Base-by-base conservation (phyloP, 1,140 invertebrate species). In the Agraylea sexmaculata region DNA sequence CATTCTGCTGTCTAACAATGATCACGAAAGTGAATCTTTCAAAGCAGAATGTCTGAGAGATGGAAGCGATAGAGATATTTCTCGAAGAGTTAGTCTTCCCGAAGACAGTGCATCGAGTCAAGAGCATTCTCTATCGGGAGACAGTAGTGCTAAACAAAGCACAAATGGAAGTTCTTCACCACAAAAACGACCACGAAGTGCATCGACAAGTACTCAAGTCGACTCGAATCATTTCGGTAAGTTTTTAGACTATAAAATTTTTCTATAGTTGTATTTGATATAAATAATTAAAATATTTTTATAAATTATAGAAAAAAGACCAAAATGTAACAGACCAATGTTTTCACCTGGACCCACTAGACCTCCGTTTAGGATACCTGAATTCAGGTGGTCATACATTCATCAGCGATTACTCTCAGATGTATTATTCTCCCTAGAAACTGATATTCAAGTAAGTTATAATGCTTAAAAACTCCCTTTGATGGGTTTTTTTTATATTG, bases 351-450 rank as follows among this genome's bases (percentile, higher is more conserved):
- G 91, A 10, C 91, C 92, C 11, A 86, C 91, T 13, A 77, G 90
- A 51, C 93, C 94, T 16, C 91, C 94, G 1, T 99, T 99, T 67
- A 78, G 95, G 49, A 99, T 99, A 60, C 95, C 95, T 20, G 95
- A 99, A 68, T 99, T 99, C 66, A 85, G 93, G 52, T 99, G 96
- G 95, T 99, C 95, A 3, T 88, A 91, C 59, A 92, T 99, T 49
- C 96, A 99, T 68, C 91, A 99, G 63, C 73, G 91, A 47, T 68
- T 99, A 40, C 69, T 99, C 2, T 94, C 92, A 10, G 95, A 99
- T 70, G 83, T 99, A 15, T 69, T 99, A 7, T 95, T 93, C 63
- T 94, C 92, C 0, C 69, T 99, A 17, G 96, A 99, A 68, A 92
- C 87, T 11, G 95, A 99, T 57, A 90, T 99, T 51, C 90, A 97